These are phyloP conservation scores for Euclidia mi DNA, from an alignment of 2,888 invertebrate genomes.

Conservation along the genomic window DNA sequence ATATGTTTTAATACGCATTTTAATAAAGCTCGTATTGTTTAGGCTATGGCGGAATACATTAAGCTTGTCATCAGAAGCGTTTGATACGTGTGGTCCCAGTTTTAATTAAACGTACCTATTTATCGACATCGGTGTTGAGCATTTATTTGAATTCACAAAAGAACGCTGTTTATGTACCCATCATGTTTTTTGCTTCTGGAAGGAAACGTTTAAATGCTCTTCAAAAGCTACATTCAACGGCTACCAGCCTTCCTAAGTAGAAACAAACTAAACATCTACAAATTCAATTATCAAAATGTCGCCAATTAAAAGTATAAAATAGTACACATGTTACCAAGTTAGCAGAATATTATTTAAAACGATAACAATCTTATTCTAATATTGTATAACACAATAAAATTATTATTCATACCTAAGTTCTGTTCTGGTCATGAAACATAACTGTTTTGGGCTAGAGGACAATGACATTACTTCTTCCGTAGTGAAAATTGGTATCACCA, in stretches of 20 bases:
- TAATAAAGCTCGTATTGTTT: conserved; percentile 85
- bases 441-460: conserved; percentile 41
- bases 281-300: too few species aligned
- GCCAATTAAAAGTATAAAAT: conserved; percentile 1
- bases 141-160: not conserved
- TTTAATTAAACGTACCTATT: conserved; percentile 31
- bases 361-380: conserved; percentile 17
- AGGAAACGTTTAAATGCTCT: too few species aligned
- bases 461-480: conserved; percentile 54
- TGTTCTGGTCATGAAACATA: conserved; percentile 27
- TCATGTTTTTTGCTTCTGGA: too few species aligned
- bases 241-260: too few species aligned
- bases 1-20: conserved; percentile 86
- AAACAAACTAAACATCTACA: too few species aligned
- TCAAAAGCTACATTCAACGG: too few species aligned
- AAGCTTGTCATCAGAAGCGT: conserved; percentile 71
- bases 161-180: too few species aligned
- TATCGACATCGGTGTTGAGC: conserved; percentile 7
- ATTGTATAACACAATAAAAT: conserved; percentile 25
- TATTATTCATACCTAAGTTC: conserved; percentile 22
- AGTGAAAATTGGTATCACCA: conserved; percentile 50
- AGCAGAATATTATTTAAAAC: conserved; percentile 3
- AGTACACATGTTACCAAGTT: conserved; percentile 1
- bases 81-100: conserved; percentile 56
- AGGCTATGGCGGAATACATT: conserved; percentile 79